phyloP scores from a whole-genome alignment of 2,113 vertebrate genomes.

The Thamnaconus septentrionalis region DNA sequence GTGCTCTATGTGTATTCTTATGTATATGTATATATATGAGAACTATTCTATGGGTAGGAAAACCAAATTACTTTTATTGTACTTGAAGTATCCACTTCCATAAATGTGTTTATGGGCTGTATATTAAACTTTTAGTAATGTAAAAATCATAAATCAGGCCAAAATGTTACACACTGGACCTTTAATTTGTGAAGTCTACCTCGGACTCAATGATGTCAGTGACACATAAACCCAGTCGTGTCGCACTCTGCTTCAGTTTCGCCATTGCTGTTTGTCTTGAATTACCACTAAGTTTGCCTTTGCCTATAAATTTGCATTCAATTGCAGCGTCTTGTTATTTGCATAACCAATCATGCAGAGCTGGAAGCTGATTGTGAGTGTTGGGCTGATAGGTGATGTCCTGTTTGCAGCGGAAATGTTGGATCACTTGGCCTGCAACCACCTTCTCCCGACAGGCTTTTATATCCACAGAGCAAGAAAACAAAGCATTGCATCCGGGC shows the following conservation, averaged over 20 bases:
- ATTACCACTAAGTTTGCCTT: conserved; percentile 11
- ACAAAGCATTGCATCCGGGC: neutral
- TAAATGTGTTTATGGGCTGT: no score
- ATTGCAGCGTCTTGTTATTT: conserved; percentile 31
- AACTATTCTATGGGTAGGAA: no score
- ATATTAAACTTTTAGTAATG: no score
- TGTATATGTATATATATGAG: no score
- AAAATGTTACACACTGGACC: no score
- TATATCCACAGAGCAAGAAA: no score
- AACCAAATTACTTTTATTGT: no score
- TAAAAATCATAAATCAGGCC: no score
- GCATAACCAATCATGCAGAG: conserved; percentile 35
- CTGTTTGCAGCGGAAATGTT: conserved; percentile 1
- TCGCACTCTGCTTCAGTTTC: conserved; percentile 11
- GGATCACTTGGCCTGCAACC: neutral
- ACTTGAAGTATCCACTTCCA: no score
- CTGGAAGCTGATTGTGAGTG: conserved; percentile 2
- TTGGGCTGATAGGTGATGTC: conserved; percentile 8
- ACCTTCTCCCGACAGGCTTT: neutral
- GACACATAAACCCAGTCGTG: conserved; percentile 1
- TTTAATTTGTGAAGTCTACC: no score
- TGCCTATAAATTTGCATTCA: conserved; percentile 26
- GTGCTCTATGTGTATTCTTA: no score
- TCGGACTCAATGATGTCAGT: neutral
- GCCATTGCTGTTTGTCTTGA: neutral